Evolutionary conservation across 2,888 invertebrate genomes (phyloP), one percentile per base, ranked within the genome.

Genomic region (Adelphocoris suturalis): DNA sequence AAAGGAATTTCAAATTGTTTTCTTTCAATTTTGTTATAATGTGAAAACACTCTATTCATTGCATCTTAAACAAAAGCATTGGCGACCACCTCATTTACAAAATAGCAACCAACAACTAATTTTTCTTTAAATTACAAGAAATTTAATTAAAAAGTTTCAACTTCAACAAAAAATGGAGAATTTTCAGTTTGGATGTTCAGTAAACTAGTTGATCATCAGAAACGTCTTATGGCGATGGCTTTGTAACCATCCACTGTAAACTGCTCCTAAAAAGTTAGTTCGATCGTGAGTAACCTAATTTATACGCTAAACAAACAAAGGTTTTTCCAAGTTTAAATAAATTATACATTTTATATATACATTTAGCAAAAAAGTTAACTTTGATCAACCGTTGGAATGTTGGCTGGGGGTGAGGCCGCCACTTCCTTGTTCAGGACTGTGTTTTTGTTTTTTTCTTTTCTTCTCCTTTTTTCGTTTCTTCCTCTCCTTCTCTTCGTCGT

Each of bases 391-490:
- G 93, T 93, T 94, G 92, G 94, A 93, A 93, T 95, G 95, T 92
- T 95, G 95, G 91, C 94, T 95, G 55, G 95, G 95, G 91, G 95
- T 95, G 90, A 95, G 94, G 68, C 91, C 92, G 52, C 96, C 96
- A 12, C 96, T 96, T 76, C 94, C 94, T 92, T 97, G 97, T 93
- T 98, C 98, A 0, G 98, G 98, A 93, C 97, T 98, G 93, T 98
- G 98, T 93, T 97, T 97, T 92, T 98, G 97, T 93, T 98, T 98
- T 95, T 98, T 98, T 92, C 98, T 95, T 92, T 98, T 98, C 94
- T 98, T 98, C 93, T 98, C 98, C 94, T 98, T 98, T 95, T 98
- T 98, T 92, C 98, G 94, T 93, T 98, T 98, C 94, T 97, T 98
- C 55, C 98, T 95, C 93, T 98, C 98, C 93, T 98, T 98, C 92